phyloP scores from a whole-genome alignment of 2,113 vertebrate species.

The Corythornis vintsioides region DNA sequence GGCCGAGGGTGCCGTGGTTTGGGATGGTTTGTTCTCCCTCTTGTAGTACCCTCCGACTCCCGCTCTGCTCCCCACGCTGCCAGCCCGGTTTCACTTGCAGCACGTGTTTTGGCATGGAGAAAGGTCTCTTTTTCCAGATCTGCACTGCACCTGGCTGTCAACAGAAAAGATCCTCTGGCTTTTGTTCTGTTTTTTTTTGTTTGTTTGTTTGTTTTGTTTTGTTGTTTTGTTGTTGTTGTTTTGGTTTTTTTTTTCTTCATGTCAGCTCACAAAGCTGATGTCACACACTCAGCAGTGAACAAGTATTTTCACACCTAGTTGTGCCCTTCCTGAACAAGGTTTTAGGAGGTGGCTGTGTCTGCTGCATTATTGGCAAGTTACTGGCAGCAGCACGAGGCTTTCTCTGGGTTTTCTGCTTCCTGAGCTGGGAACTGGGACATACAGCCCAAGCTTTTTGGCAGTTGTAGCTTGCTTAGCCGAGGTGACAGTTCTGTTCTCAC shows the following conservation, averaged over 20 bases:
- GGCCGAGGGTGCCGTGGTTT: constrained; percentile 5
- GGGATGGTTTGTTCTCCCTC: constrained; percentile 31
- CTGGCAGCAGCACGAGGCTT: not conserved
- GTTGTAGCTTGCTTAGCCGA: not conserved
- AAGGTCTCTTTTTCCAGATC: not conserved
- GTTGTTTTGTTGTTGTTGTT: too few species aligned
- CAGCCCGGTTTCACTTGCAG: constrained; percentile 29
- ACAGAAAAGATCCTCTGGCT: not conserved
- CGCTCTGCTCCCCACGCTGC: not conserved
- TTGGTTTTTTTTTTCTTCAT: not conserved
- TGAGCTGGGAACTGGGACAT: accelerated
- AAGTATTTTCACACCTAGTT: not conserved
- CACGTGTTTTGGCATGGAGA: not conserved
- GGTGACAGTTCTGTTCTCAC: not conserved
- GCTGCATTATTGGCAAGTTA: not conserved
- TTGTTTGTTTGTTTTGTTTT: not conserved
- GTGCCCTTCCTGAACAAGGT: not conserved
- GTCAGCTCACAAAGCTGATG: not conserved
- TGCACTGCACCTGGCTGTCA: not conserved
- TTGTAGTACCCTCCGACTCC: constrained; percentile 40
- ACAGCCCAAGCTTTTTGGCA: not conserved
- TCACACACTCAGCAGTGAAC: not conserved
- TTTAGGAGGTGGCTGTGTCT: not conserved
- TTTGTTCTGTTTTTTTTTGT: too few species aligned
- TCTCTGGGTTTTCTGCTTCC: not conserved